phyloP scores from a whole-genome alignment of 2,113 vertebrate species.

The Protobothrops mucrosquamatus region DNA sequence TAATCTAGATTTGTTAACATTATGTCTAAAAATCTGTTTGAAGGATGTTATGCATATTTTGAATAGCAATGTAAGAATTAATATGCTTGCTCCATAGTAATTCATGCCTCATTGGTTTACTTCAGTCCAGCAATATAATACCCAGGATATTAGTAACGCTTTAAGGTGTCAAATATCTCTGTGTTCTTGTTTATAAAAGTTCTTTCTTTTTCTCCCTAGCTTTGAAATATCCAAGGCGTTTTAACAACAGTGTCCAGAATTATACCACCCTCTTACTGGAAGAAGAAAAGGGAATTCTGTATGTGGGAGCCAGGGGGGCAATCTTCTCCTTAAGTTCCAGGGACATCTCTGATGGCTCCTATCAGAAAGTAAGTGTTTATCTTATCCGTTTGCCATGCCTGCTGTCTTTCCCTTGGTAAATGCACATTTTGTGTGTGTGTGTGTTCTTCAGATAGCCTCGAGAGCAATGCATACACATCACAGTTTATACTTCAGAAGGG shows the following conservation, averaged over 20 bases:
- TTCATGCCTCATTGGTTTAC: not conserved
- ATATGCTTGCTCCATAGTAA: not conserved
- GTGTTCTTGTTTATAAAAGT: not conserved
- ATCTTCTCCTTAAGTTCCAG: conserved; percentile 85
- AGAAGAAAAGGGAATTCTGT: conserved; percentile 79
- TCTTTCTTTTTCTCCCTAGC: conserved; percentile 70
- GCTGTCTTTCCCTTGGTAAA: not conserved
- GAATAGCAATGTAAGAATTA: not conserved
- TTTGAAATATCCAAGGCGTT: conserved; percentile 71
- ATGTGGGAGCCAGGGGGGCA: conserved; percentile 88
- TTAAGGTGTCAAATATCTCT: not conserved
- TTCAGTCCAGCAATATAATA: not conserved
- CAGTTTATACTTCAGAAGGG: not conserved
- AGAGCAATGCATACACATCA: not conserved
- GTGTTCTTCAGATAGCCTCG: not conserved
- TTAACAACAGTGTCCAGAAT: conserved; percentile 75
- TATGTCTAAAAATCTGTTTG: not conserved
- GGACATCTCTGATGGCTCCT: conserved; percentile 77
- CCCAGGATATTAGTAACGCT: not conserved
- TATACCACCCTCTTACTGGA: conserved; percentile 92
- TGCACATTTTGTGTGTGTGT: not conserved
- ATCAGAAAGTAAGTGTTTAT: conserved; percentile 82
- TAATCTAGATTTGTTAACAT: not conserved
- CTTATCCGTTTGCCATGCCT: not conserved
- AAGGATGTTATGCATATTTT: not conserved